Conservation (phyloP, 2,113 vertebrate genomes). For the Cricetomys ansorgei region DNA sequence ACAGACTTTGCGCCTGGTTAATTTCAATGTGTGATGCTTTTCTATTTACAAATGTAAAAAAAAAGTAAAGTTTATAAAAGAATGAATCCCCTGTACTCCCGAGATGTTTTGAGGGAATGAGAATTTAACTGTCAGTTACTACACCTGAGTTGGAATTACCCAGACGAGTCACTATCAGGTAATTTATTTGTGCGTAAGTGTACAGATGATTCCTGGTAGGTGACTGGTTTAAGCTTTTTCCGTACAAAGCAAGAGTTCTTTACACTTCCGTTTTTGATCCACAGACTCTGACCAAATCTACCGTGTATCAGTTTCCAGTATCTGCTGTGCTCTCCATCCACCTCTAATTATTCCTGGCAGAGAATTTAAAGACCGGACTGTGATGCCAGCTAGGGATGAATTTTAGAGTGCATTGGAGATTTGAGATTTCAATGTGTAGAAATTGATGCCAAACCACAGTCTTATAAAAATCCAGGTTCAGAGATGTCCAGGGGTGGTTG, state of each 20-base stretch:
- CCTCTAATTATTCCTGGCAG: slow-evolving; percentile 81
- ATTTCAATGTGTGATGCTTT: neutral
- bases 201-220: neutral
- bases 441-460: slow-evolving; percentile 13
- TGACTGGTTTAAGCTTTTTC: neutral
- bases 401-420: slow-evolving; percentile 81
- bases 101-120: neutral
- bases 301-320: slow-evolving; percentile 44
- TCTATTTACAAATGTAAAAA: neutral
- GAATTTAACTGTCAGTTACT: neutral
- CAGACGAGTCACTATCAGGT: slow-evolving; percentile 65
- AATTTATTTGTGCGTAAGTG: neutral
- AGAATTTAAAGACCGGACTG: slow-evolving; percentile 55
- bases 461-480: slow-evolving; percentile 71
- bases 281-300: neutral
- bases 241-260: neutral
- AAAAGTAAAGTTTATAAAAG: neutral
- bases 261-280: neutral
- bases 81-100: neutral
- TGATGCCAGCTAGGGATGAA: slow-evolving; percentile 73
- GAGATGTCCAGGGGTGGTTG: slow-evolving; percentile 41
- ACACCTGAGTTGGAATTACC: neutral
- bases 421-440: slow-evolving; percentile 64
- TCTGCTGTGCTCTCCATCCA: slow-evolving; percentile 67
- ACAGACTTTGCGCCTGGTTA: neutral